These are phyloP conservation scores for Pseudomugil gertrudae DNA, from an alignment of 2,797 vertebrate genomes.

Conservation along the genomic window DNA sequence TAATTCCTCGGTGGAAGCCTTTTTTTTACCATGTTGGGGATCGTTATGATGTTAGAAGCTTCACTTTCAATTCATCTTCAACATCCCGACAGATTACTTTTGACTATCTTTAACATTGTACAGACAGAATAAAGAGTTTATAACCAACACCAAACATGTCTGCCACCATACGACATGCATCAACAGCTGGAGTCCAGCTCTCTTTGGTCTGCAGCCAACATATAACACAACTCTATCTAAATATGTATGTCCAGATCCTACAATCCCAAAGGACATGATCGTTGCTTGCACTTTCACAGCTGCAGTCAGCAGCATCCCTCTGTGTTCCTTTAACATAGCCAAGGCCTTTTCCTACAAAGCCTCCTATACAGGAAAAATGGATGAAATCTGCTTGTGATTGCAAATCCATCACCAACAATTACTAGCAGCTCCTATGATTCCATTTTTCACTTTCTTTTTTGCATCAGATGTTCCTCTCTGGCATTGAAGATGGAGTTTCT, in stretches of 20 bases:
- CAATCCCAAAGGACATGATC: neutral
- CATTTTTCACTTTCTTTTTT: neutral
- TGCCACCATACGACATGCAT: neutral
- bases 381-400: neutral
- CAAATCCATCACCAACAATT: neutral
- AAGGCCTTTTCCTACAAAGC: too few species aligned
- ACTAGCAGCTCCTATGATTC: neutral
- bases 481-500: neutral
- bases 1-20: too few species aligned
- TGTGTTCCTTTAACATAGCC: too few species aligned
- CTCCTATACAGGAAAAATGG: neutral
- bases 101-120: too few species aligned
- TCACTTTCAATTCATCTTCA: constrained; percentile 5
- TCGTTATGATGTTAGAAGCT: neutral
- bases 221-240: neutral
- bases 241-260: neutral
- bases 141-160: neutral
- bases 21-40: neutral
- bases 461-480: neutral
- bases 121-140: neutral
- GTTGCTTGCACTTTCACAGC: neutral
- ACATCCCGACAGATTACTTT: neutral
- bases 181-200: neutral
- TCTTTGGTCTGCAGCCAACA: neutral
- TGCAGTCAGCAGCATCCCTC: neutral